phyloP scores from a whole-genome alignment of 2,797 vertebrate species.

The Pantherophis alleghaniensis region DNA sequence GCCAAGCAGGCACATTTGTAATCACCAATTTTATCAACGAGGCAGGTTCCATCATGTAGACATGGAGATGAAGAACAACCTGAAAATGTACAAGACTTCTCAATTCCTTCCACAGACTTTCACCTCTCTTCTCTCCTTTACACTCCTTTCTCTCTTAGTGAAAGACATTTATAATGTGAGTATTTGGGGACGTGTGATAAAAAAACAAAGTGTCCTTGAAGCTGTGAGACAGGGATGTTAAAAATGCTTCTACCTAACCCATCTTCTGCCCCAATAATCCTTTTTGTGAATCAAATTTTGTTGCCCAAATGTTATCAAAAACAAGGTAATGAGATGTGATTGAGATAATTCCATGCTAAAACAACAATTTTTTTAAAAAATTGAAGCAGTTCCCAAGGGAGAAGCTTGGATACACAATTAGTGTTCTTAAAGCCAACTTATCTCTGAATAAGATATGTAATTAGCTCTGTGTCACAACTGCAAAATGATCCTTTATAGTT shows the following conservation, averaged over 20 bases:
- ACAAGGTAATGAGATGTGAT: neutral
- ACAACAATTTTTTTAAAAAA: neutral
- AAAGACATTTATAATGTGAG: neutral
- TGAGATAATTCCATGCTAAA: neutral
- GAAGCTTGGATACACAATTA: neutral
- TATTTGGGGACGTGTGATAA: neutral
- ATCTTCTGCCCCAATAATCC: neutral
- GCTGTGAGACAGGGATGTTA: neutral
- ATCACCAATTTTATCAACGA: conserved; percentile 79
- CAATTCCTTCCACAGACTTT: neutral
- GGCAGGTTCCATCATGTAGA: conserved; percentile 90
- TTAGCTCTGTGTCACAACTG: neutral
- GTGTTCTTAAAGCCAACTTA: conserved; percentile 4
- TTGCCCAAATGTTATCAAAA: neutral
- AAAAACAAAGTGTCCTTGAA: neutral
- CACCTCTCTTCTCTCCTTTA: neutral
- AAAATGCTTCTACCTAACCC: neutral
- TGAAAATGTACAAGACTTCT: conserved; percentile 60
- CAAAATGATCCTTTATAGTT: conserved; percentile 1
- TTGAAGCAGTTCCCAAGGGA: neutral
- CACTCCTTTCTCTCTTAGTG: neutral
- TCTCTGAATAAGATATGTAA: neutral
- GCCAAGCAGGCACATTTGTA: conserved; percentile 92
- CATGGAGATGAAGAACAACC: conserved; percentile 94
- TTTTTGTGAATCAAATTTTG: neutral